These are phyloP conservation scores for Halocynthia aurantium DNA, from an alignment of 23 tunicate species.

Conservation along the genomic window DNA sequence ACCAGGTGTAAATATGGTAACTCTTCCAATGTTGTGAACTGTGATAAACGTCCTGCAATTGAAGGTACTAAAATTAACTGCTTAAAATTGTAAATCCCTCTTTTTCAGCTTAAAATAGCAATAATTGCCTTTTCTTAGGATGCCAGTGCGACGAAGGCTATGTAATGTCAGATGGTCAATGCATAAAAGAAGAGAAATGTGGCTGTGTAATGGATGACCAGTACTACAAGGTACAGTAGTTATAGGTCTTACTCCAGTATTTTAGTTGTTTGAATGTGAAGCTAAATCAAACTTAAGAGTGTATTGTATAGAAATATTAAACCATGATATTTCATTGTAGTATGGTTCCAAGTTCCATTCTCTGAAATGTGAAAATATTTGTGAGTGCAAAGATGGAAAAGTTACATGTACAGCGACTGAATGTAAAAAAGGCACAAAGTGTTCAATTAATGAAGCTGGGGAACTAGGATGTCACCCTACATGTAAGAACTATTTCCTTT, in stretches of 20 bases:
- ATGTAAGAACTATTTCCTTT: conserved; percentile 5
- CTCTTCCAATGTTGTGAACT: conserved; percentile 16
- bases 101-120: background rate
- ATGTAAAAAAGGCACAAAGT: conserved; percentile 32
- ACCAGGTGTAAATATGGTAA: conserved; percentile 11
- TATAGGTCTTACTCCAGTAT: background rate
- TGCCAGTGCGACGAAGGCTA: conserved; percentile 39
- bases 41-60: background rate
- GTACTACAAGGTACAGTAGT: conserved; percentile 39
- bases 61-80: too few relatives aligned
- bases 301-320: too few relatives aligned
- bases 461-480: conserved; percentile 32
- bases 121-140: conserved; percentile 17
- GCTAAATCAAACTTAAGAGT: background rate
- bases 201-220: conserved; percentile 25
- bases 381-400: conserved; percentile 32
- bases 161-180: conserved; percentile 27
- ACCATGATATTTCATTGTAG: background rate
- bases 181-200: conserved; percentile 23
- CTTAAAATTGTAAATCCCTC: too few relatives aligned
- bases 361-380: conserved; percentile 18
- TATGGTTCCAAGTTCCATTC: conserved; percentile 18
- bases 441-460: conserved; percentile 20
- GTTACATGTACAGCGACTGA: conserved; percentile 20
- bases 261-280: background rate